A percentile compares a stretch with the other conserved stretches of the same genome.
Evolutionary conservation across 2,888 invertebrate species (phyloP).

Genomic region (Monopis laevigella): DNA sequence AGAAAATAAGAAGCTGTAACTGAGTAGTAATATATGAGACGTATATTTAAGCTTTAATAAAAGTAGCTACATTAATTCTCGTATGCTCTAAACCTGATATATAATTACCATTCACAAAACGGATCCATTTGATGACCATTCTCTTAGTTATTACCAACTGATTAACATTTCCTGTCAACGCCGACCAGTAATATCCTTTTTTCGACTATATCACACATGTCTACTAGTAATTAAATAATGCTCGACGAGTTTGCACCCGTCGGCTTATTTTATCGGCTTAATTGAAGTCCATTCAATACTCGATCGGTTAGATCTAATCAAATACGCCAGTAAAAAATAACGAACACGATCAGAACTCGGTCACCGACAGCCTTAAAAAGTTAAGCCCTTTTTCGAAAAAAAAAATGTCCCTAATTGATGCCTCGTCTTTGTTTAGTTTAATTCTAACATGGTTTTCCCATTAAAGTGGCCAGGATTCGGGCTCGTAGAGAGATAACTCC

Average conservation of each 20-base stretch:
- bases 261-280: constrained; percentile 54
- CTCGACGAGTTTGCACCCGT: constrained; percentile 35
- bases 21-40: too few species aligned
- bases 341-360: constrained; percentile 47
- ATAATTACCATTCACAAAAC: too few species aligned
- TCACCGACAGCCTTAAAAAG: constrained; percentile 57
- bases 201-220: background rate
- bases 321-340: constrained; percentile 57
- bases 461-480: constrained; percentile 66
- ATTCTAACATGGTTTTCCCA: constrained; percentile 69
- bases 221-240: constrained; percentile 17
- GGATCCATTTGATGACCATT: background rate
- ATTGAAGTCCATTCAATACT: constrained; percentile 60
- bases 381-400: constrained; percentile 52
- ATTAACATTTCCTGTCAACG: constrained; percentile 6
- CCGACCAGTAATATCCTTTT: background rate
- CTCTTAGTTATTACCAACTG: background rate
- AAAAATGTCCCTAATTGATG: constrained; percentile 63
- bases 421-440: constrained; percentile 69
- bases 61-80: too few species aligned
- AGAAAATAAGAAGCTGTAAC: too few species aligned
- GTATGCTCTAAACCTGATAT: too few species aligned
- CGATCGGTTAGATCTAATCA: constrained; percentile 53
- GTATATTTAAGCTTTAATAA: too few species aligned
- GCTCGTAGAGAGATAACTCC: constrained; percentile 55